These are phyloP conservation scores for Sylvietta virens DNA, from an alignment of 2,113 vertebrate genomes.

Conservation along the genomic window DNA sequence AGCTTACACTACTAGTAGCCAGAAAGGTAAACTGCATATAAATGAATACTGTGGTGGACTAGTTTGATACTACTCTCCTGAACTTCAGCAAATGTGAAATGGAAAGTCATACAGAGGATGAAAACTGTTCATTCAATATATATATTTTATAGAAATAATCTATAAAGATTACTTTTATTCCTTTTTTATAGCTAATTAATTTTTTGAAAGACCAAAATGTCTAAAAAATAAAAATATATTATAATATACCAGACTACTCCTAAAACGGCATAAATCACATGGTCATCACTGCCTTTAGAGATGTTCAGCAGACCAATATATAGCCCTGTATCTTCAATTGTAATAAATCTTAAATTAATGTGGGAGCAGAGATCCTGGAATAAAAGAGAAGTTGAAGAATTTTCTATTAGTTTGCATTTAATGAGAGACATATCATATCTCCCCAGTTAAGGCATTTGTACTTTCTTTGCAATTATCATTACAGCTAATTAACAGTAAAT, in stretches of 20 bases:
- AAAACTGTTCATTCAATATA: neutral
- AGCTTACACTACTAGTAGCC: neutral
- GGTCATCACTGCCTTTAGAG: neutral
- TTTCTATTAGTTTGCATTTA: constrained; percentile 17
- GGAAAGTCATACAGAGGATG: neutral
- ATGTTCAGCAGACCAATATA: neutral
- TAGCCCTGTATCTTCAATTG: neutral
- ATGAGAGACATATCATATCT: neutral
- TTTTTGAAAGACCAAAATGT: neutral
- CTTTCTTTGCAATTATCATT: constrained; percentile 32
- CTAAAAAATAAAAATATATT: neutral
- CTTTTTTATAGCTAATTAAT: neutral
- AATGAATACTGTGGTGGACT: neutral
- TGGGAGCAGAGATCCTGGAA: neutral
- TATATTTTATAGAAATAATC: neutral
- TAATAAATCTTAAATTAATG: neutral
- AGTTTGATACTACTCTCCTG: neutral
- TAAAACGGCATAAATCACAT: neutral
- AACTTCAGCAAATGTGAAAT: neutral
- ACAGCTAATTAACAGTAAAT: constrained; percentile 43
- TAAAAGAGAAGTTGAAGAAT: neutral
- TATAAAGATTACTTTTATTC: neutral
- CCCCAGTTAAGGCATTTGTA: neutral
- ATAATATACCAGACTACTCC: neutral
- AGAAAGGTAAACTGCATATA: neutral